Percentiles rank a stretch among this genome's conserved stretches.
phyloP scores from a whole-genome alignment of 2,888 invertebrate species.

The Tromatobia lineatoria region DNA sequence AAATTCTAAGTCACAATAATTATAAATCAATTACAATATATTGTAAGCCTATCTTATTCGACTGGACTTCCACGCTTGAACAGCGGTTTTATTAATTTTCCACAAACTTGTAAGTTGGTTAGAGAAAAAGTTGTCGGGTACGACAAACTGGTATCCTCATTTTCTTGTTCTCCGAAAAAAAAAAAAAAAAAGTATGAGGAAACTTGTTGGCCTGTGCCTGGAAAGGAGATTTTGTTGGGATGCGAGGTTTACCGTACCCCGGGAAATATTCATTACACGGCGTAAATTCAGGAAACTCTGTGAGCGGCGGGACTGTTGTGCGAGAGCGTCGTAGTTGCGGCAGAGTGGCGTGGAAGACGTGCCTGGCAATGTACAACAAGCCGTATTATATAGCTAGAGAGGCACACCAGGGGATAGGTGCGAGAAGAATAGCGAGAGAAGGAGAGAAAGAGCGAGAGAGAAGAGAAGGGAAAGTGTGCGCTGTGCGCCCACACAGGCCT shows the following conservation, averaged over 20 bases:
- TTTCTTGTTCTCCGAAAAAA: neutral
- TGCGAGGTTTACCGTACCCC: conserved; percentile 53
- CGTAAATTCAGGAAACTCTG: conserved; percentile 66
- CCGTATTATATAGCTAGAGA: conserved; percentile 29
- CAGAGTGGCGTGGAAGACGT: conserved; percentile 52
- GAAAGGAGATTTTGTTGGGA: conserved; percentile 25
- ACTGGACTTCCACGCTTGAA: too few relatives aligned
- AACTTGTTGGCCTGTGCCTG: conserved; percentile 5
- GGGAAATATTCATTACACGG: conserved; percentile 65
- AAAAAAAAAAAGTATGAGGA: neutral
- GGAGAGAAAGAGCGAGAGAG: conserved; percentile 32
- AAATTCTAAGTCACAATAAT: too few relatives aligned
- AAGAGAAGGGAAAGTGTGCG: conserved; percentile 47
- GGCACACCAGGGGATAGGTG: neutral
- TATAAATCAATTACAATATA: too few relatives aligned
- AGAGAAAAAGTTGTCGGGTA: neutral
- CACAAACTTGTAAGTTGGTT: neutral
- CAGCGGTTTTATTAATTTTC: neutral
- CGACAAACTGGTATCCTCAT: neutral
- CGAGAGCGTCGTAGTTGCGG: conserved; percentile 33
- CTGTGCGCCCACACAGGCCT: conserved; percentile 66
- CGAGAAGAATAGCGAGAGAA: conserved; percentile 26
- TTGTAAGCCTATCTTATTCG: too few relatives aligned
- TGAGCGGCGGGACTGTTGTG: conserved; percentile 23
- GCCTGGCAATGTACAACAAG: conserved; percentile 51